These are phyloP conservation scores for Scaptomyza pallida DNA, from an alignment of 1,140 invertebrate genomes.

Conservation along the genomic window DNA sequence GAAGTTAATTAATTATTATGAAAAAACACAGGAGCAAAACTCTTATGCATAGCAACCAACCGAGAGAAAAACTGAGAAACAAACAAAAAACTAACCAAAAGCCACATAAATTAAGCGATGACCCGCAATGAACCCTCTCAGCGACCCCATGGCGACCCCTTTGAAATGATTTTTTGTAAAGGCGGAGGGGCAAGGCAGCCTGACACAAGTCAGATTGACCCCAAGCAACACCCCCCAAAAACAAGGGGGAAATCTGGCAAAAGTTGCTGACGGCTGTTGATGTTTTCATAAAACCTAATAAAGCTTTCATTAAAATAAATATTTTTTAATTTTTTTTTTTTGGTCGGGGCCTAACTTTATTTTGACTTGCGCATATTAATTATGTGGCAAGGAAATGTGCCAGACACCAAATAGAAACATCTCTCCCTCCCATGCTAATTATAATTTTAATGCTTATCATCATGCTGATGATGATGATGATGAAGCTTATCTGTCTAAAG, in stretches of 20 bases:
- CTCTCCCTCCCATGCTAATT: slow-evolving; percentile 6
- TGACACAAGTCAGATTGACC: slow-evolving; percentile 39
- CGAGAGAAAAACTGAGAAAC: slow-evolving; percentile 24
- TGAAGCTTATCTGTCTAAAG: slow-evolving; percentile 41
- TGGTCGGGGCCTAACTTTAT: slow-evolving; percentile 42
- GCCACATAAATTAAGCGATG: slow-evolving; percentile 72
- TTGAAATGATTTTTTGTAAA: slow-evolving; percentile 57
- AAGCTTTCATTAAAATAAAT: slow-evolving; percentile 61
- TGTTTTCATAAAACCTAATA: slow-evolving; percentile 71
- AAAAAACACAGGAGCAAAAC: slow-evolving; percentile 54
- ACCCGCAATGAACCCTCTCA: slow-evolving; percentile 45
- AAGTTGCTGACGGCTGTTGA: slow-evolving; percentile 41
- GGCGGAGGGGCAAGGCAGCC: slow-evolving; percentile 5
- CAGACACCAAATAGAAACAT: slow-evolving; percentile 27
- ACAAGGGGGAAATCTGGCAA: background rate
- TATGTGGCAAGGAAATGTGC: slow-evolving; percentile 48
- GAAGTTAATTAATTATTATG: slow-evolving; percentile 72
- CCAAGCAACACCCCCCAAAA: slow-evolving; percentile 12
- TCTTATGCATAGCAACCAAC: slow-evolving; percentile 39
- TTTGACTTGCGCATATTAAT: slow-evolving; percentile 59
- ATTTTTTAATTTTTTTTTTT: slow-evolving; percentile 39
- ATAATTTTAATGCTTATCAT: slow-evolving; percentile 28
- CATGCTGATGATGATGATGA: too few relatives aligned
- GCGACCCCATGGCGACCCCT: slow-evolving; percentile 36
- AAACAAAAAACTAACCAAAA: slow-evolving; percentile 52